Evolutionary conservation across 1,140 invertebrate species (phyloP), one percentile per base, ranked within the genome.

Genomic region (Monochamus saltuarius): DNA sequence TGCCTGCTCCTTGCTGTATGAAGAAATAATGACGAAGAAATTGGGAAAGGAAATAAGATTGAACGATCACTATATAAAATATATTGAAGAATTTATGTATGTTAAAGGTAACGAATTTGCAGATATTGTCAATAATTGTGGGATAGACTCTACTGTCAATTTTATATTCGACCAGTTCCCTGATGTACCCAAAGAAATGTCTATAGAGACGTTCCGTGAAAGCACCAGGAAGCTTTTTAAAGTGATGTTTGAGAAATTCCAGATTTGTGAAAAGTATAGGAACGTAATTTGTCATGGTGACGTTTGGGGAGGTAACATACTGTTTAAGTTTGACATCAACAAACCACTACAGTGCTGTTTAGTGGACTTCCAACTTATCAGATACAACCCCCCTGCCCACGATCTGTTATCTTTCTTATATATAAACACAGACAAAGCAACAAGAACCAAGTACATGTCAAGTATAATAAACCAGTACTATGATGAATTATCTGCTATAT

Each of bases 341-440:
- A 46, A 36, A 1, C 51, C 42, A 1, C 52, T 75, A 2, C 67
- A 73, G 7, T 82, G 82, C 10, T 76, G 82, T 9, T 62, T 88
- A 3, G 78, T 88, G n/a, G 86, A 88, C 67, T 86, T 83, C 52
- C 87, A 87, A 71, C 74, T 87, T 22, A 79, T 79, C 0, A 67
- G 84, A 37, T 87, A 82, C 69, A 72, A 75, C 16, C 75, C 80
- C 2, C 81, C 82, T 0, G 77, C 76, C 53, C 56, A 81, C 19
- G 83, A 84, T 67, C 62, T 84, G 6, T 68, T 80, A 0, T 79
- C 81, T 1, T 47, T 83, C 2, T 66, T 84, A 10, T 82, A 79
- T 54, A 78, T 81, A 42, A 81, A 81, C 54, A 82, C 80, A 1
- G 77, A 72, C 0, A 75, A 74, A 50, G 39, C 67, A 49, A 79